Conservation (phyloP, 2,888 invertebrate species). For the Heteromyza rotundicornis region DNA sequence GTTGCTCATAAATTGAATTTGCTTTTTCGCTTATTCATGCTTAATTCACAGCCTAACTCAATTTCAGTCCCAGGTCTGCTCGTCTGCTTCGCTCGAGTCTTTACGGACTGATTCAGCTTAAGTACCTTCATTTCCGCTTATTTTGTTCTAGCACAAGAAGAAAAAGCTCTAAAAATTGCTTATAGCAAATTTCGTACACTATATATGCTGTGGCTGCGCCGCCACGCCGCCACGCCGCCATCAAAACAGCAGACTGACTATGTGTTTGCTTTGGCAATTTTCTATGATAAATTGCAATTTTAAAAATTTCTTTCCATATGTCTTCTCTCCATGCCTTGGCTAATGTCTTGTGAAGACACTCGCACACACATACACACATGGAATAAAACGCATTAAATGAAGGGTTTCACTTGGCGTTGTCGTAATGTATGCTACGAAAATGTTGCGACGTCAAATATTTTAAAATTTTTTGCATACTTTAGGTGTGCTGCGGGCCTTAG, state of each 20-base stretch:
- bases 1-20: no score
- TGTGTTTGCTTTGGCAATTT: background rate
- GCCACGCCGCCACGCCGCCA: background rate
- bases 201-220: background rate
- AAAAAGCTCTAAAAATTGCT: background rate
- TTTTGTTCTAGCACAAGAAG: background rate
- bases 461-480: no score
- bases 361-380: no score
- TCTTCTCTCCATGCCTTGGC: no score
- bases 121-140: constrained; percentile 4
- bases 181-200: background rate
- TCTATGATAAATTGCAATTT: constrained; percentile 7
- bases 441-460: constrained; percentile 27
- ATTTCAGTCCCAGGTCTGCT: background rate
- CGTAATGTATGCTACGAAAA: constrained; percentile 46
- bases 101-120: background rate
- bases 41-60: no score
- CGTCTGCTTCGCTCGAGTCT: background rate
- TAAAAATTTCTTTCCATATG: background rate
- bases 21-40: no score
- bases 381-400: background rate
- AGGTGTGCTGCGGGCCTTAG: no score
- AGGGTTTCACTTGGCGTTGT: constrained; percentile 21
- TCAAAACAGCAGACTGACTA: background rate
- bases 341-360: no score